phyloP scores from a whole-genome alignment of 1,140 invertebrate species.

The Lepidurus couesii region DNA sequence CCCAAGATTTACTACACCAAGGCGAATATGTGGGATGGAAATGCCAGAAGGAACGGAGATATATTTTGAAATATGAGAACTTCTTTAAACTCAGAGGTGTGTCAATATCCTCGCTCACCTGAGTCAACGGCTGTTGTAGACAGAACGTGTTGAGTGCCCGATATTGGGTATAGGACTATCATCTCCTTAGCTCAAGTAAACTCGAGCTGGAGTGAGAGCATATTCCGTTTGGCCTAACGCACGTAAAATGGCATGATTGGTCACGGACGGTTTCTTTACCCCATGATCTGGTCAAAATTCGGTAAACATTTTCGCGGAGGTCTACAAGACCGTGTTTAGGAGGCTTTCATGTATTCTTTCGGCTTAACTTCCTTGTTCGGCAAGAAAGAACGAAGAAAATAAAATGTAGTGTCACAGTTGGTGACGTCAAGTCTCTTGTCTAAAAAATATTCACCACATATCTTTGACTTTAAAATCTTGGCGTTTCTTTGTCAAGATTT shows the following conservation, averaged over 20 bases:
- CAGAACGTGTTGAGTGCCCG: not conserved
- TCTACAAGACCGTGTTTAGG: not conserved
- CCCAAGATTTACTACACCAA: not conserved
- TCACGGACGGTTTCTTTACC: not conserved
- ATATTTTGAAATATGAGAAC: not conserved
- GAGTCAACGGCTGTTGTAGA: constrained; percentile 13
- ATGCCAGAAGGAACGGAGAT: not conserved
- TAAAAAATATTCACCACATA: no score
- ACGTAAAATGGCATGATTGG: not conserved
- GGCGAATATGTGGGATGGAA: not conserved
- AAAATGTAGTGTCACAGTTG: no score
- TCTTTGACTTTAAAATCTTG: no score
- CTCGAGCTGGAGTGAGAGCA: not conserved
- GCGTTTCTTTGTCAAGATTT: no score
- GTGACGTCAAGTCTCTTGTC: no score
- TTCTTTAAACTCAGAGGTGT: not conserved
- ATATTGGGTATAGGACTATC: not conserved
- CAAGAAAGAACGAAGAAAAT: no score
- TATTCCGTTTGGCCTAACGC: not conserved
- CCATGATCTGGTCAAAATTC: not conserved
- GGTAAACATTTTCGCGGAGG: not conserved
- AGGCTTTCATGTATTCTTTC: no score
- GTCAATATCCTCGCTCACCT: not conserved
- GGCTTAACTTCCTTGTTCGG: no score
- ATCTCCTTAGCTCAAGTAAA: constrained; percentile 3